A percentile compares a stretch with the other conserved stretches of the same genome.
These are phyloP conservation scores for Coenonympha glycerion DNA, from an alignment of 2,888 invertebrate species.

Conservation along the genomic window DNA sequence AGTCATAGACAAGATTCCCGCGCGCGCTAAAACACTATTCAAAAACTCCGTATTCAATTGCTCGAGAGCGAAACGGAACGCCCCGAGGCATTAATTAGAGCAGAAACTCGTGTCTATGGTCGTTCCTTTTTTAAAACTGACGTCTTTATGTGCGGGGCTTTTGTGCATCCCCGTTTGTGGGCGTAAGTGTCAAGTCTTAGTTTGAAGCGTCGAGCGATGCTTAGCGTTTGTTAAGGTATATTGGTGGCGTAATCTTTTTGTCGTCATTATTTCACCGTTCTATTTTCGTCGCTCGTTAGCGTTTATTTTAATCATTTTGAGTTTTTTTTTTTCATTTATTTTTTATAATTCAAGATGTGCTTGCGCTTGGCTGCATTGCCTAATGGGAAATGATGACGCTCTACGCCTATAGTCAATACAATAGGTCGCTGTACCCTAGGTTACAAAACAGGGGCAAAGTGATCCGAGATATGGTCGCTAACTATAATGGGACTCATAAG, in stretches of 20 bases:
- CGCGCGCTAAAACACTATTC: constrained; percentile 70
- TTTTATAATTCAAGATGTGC: too few relatives aligned
- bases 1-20: constrained; percentile 58
- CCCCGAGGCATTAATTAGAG: constrained; percentile 76
- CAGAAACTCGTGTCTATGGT: constrained; percentile 66
- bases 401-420: too few relatives aligned
- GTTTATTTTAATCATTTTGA: neutral
- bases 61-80: constrained; percentile 67
- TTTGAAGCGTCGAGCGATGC: constrained; percentile 41
- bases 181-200: constrained; percentile 59
- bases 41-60: constrained; percentile 63
- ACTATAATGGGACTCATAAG: too few relatives aligned
- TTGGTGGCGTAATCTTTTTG: constrained; percentile 28
- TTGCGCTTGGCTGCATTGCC: too few relatives aligned
- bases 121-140: constrained; percentile 69
- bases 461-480: too few relatives aligned
- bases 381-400: too few relatives aligned
- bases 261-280: constrained; percentile 7
- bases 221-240: constrained; percentile 29
- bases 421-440: too few relatives aligned
- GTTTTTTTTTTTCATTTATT: neutral
- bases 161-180: constrained; percentile 52
- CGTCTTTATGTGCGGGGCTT: constrained; percentile 63
- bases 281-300: constrained; percentile 9
- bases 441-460: too few relatives aligned